Evolutionary conservation across 2,113 vertebrate genomes (phyloP).

Genomic region (Neotragus moschatus): DNA sequence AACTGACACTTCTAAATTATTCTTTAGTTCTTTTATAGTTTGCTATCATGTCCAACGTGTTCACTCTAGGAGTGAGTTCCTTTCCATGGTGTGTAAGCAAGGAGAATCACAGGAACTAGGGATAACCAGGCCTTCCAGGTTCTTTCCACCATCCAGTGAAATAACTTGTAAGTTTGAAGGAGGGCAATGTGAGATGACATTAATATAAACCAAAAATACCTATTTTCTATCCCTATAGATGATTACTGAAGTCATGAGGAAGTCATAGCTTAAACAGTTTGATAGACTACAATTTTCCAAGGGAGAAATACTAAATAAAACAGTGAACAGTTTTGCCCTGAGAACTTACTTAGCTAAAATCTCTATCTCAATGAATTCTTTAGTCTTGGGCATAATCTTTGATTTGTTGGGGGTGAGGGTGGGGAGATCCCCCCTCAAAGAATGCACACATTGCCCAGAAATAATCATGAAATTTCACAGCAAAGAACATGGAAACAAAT

Average conservation of each 20-base stretch:
- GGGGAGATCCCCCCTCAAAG: background rate
- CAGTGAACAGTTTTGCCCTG: background rate
- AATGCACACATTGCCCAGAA: background rate
- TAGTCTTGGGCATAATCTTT: background rate
- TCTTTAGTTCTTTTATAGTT: background rate
- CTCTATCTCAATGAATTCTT: slow-evolving; percentile 4
- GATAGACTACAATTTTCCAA: background rate
- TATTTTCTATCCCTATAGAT: background rate
- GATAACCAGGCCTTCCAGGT: background rate
- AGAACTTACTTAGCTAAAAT: slow-evolving; percentile 9
- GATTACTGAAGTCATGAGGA: background rate
- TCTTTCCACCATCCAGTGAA: background rate
- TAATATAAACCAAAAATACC: background rate
- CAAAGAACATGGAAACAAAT: background rate
- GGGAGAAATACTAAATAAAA: background rate
- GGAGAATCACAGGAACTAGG: background rate
- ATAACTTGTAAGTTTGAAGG: background rate
- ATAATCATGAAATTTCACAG: background rate
- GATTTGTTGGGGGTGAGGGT: background rate
- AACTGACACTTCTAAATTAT: background rate
- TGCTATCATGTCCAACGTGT: background rate
- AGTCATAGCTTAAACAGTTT: background rate
- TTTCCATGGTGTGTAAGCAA: background rate
- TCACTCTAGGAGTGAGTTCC: background rate
- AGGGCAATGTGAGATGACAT: background rate